phyloP scores from a whole-genome alignment of 2,113 vertebrate species.

The Mormoops blainvillei region DNA sequence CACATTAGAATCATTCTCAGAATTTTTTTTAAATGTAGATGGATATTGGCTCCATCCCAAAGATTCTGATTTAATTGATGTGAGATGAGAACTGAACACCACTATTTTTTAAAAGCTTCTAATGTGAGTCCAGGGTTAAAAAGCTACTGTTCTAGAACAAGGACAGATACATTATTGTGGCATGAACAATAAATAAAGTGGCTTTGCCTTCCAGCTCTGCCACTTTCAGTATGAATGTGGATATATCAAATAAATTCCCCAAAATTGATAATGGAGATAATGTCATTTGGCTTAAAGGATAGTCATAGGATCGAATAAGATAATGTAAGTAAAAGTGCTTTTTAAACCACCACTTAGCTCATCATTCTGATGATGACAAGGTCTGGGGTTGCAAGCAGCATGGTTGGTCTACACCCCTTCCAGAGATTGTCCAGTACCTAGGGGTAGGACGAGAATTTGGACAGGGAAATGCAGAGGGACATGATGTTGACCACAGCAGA shows the following conservation, averaged over 20 bases:
- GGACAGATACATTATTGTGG: background rate
- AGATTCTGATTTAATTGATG: background rate
- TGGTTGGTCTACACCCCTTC: background rate
- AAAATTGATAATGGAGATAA: background rate
- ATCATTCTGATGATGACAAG: background rate
- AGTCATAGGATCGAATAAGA: background rate
- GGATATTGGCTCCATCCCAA: background rate
- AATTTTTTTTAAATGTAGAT: background rate
- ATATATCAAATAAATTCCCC: background rate
- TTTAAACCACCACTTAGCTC: background rate
- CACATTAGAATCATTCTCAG: background rate
- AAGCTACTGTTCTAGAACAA: background rate
- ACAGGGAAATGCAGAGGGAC: background rate
- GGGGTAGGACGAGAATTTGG: background rate
- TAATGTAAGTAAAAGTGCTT: background rate
- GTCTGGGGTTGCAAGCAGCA: background rate
- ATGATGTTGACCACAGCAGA: background rate
- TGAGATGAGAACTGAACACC: background rate
- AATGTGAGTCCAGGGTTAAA: background rate
- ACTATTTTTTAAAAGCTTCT: conserved; percentile 17
- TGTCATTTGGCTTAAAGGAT: background rate
- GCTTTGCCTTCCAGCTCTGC: background rate
- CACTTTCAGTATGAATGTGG: background rate
- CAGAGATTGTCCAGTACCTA: background rate
- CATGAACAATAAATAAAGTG: background rate